Conservation (phyloP, 1,140 invertebrate species). For the Heterodera carotae region DNA sequence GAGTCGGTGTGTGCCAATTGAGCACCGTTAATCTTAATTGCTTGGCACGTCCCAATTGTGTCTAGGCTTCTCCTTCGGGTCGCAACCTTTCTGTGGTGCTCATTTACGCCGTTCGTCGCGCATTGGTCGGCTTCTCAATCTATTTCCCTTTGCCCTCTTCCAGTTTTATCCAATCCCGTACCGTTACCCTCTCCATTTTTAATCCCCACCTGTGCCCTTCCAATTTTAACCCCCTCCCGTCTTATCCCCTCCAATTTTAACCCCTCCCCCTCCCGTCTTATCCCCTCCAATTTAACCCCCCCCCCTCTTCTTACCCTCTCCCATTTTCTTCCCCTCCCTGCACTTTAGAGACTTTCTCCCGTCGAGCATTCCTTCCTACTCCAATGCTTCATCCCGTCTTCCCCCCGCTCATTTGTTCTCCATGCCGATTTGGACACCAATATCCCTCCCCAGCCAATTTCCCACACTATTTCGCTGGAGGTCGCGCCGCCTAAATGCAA, state of each 20-base stretch:
- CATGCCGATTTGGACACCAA: slow-evolving; percentile 13
- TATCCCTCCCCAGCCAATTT: slow-evolving; percentile 37
- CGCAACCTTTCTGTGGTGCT: slow-evolving; percentile 27
- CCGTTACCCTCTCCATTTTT: neutral
- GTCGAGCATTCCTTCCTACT: slow-evolving; percentile 32
- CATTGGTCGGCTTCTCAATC: slow-evolving; percentile 1
- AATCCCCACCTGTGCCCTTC: neutral
- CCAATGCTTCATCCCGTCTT: slow-evolving; percentile 26
- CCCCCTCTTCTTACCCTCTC: neutral
- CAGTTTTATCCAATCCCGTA: neutral
- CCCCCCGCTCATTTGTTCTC: neutral
- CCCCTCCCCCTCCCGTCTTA: neutral
- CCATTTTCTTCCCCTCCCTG: neutral
- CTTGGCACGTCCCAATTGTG: neutral
- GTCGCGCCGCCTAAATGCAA: slow-evolving; percentile 42
- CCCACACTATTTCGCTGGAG: slow-evolving; percentile 48
- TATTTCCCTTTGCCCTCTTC: neutral
- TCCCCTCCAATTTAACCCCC: neutral
- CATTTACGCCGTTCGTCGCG: slow-evolving; percentile 20
- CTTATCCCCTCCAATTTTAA: slow-evolving; percentile 15
- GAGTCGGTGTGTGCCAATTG: slow-evolving; percentile 8
- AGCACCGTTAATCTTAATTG: neutral
- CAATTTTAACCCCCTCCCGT: neutral
- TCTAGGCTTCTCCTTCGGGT: slow-evolving; percentile 2
- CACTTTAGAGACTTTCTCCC: slow-evolving; percentile 12